Percentiles rank a stretch among this genome's conserved stretches.
These are phyloP conservation scores for Tragelaphus eurycerus DNA, from an alignment of 2,797 vertebrate genomes.

Conservation along the genomic window DNA sequence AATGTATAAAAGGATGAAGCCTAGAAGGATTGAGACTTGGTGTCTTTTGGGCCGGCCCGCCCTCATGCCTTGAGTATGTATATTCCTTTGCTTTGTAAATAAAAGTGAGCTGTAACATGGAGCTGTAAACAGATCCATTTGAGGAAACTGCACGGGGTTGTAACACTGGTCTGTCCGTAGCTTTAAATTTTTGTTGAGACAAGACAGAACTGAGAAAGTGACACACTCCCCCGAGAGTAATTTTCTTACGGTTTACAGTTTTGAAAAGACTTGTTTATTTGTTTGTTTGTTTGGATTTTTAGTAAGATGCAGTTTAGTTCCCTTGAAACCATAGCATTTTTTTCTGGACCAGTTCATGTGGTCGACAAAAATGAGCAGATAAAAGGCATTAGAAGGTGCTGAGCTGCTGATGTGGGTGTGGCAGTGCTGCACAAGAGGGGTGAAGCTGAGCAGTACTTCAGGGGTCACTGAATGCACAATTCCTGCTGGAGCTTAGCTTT, in stretches of 20 bases:
- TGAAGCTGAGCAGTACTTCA: rapidly evolving
- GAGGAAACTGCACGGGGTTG: not conserved
- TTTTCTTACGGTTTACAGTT: not conserved
- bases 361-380: not conserved
- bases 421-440: no score
- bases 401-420: not conserved
- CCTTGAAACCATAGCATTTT: not conserved
- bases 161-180: rapidly evolving
- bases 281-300: not conserved
- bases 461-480: not conserved
- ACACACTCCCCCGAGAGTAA: not conserved
- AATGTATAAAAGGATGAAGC: not conserved
- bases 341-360: not conserved
- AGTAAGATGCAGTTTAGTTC: not conserved
- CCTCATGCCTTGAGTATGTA: not conserved
- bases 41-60: rapidly evolving
- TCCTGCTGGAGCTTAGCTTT: not conserved
- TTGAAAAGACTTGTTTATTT: not conserved
- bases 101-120: not conserved
- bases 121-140: not conserved
- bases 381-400: not conserved
- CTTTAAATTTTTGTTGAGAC: not conserved
- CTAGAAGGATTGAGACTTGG: not conserved
- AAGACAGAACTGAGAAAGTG: not conserved
- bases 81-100: not conserved